Evolutionary conservation across 35 echinoderm and acorn worm species (phyloP), one percentile per base, ranked within the genome.

Genomic region (Apostichopus parvimensis): DNA sequence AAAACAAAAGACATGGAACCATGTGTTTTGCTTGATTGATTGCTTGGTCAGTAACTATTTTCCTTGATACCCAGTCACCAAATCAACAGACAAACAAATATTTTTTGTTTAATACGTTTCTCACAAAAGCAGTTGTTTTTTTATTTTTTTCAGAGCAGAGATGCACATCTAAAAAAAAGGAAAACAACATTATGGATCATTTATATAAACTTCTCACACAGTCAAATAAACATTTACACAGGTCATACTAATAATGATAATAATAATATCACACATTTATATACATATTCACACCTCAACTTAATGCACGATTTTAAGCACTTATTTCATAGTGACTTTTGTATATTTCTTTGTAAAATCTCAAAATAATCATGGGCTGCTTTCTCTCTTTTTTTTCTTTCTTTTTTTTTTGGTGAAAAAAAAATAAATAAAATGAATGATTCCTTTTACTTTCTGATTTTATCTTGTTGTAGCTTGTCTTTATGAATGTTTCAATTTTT

Each of bases 191-290:
- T 18, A 18, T 68, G 64, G 64, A 18, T 7, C 71, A 75, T 75
- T 14, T 75, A 75, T 18, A 75, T 75, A 18, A 75, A 75, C 17
- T 75, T 75, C 71, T 75, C 17, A n/a, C 71, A 75, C 71, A 75
- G 71, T 75, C 71, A 75, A 75, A 75, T 75, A 75, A 75, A 75
- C 71, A 75, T 75, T 18, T 75, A 75, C 71, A 75, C 71, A n/a
- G 18, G 18, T 68, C 4, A 68, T 68, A 18, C 11, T 68, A 68
- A 68, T 68, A 66, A 66, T 45, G 34, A 45, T 45, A 45, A 28
- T 73, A 21, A 73, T 73, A 73, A 75, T 75, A 75, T 75, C 71
- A 75, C 71, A 75, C 71, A 75, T 75, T 14, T 75, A 75, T 75
- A n/a, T 75, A 75, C 71, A 75, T 75, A 75, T 75, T 75, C 71